Evolutionary conservation across 2,888 invertebrate species (phyloP).

Genomic region (Limnephilus auricula): DNA sequence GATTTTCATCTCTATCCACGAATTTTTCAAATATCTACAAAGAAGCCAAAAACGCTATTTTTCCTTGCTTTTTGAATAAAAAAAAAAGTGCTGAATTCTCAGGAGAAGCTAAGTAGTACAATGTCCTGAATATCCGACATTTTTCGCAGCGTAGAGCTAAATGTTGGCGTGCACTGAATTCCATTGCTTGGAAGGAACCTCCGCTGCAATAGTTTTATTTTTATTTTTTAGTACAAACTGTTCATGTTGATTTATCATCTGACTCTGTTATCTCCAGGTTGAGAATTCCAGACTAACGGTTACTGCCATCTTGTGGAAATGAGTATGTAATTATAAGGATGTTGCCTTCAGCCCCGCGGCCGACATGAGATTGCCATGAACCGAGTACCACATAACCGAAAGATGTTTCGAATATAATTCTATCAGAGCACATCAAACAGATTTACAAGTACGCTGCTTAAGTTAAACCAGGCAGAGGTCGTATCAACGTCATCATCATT

Average conservation of each 20-base stretch:
- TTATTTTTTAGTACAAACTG: too few relatives aligned
- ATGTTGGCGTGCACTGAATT: neutral
- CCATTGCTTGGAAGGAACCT: neutral
- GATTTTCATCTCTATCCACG: too few relatives aligned
- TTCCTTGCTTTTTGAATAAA: too few relatives aligned
- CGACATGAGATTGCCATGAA: neutral
- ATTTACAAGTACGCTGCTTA: neutral
- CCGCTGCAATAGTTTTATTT: neutral
- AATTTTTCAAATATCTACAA: too few relatives aligned
- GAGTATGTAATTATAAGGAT: neutral
- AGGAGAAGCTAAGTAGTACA: too few relatives aligned
- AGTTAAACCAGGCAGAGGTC: too few relatives aligned
- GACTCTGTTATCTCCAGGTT: neutral
- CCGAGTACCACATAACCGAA: neutral
- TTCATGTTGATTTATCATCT: neutral
- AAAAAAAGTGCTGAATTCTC: too few relatives aligned
- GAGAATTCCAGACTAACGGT: neutral
- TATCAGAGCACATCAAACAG: neutral
- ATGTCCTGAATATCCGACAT: too few relatives aligned
- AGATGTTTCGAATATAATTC: neutral
- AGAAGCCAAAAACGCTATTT: too few relatives aligned
- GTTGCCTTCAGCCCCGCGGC: neutral
- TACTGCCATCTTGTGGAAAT: too few relatives aligned
- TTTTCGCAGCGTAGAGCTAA: too few relatives aligned
- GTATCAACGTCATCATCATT: too few relatives aligned